Percentiles rank a stretch among this genome's conserved stretches.
These are phyloP conservation scores for Basileuterus tristriatus DNA, from an alignment of 2,797 vertebrate species.

Conservation along the genomic window DNA sequence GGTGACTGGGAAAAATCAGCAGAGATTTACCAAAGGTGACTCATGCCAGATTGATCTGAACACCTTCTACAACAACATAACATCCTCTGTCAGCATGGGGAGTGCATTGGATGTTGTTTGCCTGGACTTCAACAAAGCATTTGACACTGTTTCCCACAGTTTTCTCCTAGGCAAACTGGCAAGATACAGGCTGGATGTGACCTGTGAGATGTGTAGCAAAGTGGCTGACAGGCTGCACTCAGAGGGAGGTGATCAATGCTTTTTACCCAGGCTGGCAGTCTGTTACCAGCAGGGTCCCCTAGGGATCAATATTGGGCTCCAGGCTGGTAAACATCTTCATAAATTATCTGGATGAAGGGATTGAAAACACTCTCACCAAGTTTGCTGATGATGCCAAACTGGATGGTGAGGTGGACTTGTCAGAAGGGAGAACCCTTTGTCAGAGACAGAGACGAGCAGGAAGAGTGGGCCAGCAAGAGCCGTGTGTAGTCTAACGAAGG, in stretches of 20 bases:
- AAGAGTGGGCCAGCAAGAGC: not conserved
- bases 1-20: not conserved
- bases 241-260: not conserved
- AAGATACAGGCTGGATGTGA: not conserved
- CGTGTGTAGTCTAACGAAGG: not conserved
- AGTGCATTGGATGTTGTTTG: not conserved
- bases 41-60: not conserved
- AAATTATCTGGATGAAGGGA: not conserved
- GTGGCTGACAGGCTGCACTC: not conserved
- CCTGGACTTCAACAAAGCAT: not conserved
- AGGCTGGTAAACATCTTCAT: not conserved
- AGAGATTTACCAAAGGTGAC: not conserved
- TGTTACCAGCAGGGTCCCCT: not conserved
- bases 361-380: not conserved
- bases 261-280: not conserved
- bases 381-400: not conserved
- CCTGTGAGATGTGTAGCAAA: not conserved
- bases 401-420: not conserved
- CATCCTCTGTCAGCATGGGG: rapidly evolving
- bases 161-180: not conserved
- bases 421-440: not conserved
- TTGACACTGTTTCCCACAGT: not conserved
- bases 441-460: not conserved
- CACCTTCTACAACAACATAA: not conserved
- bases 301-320: not conserved